These are phyloP conservation scores for Rhinichthys osculus DNA, from an alignment of 2,797 vertebrate genomes.

Conservation along the genomic window DNA sequence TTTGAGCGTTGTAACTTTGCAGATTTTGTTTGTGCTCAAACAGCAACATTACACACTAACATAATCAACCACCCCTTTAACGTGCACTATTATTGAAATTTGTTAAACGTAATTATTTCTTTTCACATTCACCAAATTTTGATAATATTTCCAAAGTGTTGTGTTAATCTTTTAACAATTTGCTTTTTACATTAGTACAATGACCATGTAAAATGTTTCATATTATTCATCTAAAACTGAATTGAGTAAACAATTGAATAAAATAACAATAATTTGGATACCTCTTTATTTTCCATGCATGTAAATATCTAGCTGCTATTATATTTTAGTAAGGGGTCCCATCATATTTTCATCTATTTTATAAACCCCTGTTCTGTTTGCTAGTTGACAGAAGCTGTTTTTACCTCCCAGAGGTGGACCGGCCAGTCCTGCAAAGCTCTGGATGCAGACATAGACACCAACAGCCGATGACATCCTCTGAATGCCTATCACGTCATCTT, in stretches of 20 bases:
- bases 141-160: not conserved
- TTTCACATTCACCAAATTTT: not conserved
- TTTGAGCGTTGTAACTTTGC: no score
- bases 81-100: not conserved
- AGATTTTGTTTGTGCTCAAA: no score
- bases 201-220: not conserved
- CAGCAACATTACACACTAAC: no score
- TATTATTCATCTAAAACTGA: not conserved
- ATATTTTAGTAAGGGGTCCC: no score
- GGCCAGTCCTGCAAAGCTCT: conserved; percentile 92
- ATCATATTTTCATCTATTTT: not conserved
- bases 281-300: no score
- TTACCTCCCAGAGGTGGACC: conserved; percentile 96
- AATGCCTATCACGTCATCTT: conserved; percentile 92
- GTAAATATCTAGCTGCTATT: no score
- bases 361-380: not conserved
- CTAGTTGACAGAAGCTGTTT: not conserved
- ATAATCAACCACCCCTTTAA: not conserved
- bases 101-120: not conserved
- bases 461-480: conserved; percentile 92
- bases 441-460: conserved; percentile 94
- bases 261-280: no score
- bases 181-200: not conserved
- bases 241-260: no score
- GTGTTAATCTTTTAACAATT: not conserved